These are phyloP conservation scores for Lampropteryx suffumata DNA, from an alignment of 2,888 invertebrate species.

Conservation along the genomic window DNA sequence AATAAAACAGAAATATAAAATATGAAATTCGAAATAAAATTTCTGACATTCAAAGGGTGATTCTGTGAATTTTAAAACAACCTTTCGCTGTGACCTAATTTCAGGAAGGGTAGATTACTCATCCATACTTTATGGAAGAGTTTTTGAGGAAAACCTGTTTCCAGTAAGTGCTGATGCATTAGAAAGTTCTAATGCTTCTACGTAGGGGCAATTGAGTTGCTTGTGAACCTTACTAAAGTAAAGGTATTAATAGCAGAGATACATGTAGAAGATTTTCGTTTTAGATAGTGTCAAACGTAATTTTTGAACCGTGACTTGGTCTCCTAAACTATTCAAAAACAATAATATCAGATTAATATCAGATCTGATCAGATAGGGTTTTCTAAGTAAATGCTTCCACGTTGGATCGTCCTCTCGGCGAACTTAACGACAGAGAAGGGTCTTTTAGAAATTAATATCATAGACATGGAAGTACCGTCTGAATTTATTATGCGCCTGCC, in stretches of 20 bases:
- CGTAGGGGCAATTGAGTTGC: too few species aligned
- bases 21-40: conserved; percentile 12
- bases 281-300: too few species aligned
- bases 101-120: conserved; percentile 17
- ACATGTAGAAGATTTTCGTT: too few species aligned
- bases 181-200: too few species aligned
- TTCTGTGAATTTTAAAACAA: conserved; percentile 31
- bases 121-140: conserved; percentile 12
- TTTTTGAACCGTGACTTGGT: too few species aligned
- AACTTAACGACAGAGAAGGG: conserved; percentile 1
- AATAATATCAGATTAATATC: too few species aligned
- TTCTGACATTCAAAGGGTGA: conserved; percentile 24
- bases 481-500: conserved; percentile 3
- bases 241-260: too few species aligned
- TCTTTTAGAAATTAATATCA: conserved; percentile 12
- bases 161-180: too few species aligned
- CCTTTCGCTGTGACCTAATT: conserved; percentile 30
- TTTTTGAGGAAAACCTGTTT: not conserved
- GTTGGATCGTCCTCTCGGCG: not conserved
- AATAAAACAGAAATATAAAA: conserved; percentile 15
- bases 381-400: not conserved
- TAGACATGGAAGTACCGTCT: not conserved
- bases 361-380: not conserved
- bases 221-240: too few species aligned
- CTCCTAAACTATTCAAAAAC: too few species aligned